Percentiles rank a stretch among this genome's conserved stretches.
phyloP scores from a whole-genome alignment of 2,797 vertebrate species.

The Lagodon rhomboides region DNA sequence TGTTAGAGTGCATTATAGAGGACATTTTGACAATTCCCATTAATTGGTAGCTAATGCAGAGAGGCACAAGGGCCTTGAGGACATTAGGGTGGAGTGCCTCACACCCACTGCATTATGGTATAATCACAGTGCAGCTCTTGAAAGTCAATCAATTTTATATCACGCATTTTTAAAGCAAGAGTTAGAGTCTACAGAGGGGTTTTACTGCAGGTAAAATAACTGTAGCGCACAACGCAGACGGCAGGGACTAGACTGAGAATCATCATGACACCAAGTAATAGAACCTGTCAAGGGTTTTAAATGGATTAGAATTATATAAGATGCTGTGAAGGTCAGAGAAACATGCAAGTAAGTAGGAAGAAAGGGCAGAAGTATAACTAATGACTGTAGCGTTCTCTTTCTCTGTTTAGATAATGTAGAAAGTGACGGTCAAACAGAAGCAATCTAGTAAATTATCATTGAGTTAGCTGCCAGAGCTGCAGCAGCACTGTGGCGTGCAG shows the following conservation, averaged over 20 bases:
- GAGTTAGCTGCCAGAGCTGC: neutral
- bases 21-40: slow-evolving; percentile 26
- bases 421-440: neutral
- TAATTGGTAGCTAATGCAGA: slow-evolving; percentile 39
- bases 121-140: slow-evolving; percentile 56
- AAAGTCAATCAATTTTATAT: slow-evolving; percentile 50
- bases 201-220: slow-evolving; percentile 27
- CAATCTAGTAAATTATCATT: neutral
- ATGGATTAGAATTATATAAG: slow-evolving; percentile 30
- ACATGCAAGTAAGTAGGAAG: slow-evolving; percentile 2
- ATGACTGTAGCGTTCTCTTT: neutral
- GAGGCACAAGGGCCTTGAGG: slow-evolving; percentile 35
- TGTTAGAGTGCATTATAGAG: slow-evolving; percentile 25
- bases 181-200: slow-evolving; percentile 21
- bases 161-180: slow-evolving; percentile 40
- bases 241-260: slow-evolving; percentile 17
- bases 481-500: slow-evolving; percentile 6
- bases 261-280: slow-evolving; percentile 18
- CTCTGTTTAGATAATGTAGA: neutral
- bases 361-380: neutral
- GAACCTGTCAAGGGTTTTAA: slow-evolving; percentile 26
- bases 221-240: slow-evolving; percentile 1
- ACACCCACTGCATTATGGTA: slow-evolving; percentile 40
- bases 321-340: slow-evolving; percentile 31
- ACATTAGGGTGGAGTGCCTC: slow-evolving; percentile 41